Conservation (phyloP, 2,797 vertebrate genomes). For the Natrix natrix region DNA sequence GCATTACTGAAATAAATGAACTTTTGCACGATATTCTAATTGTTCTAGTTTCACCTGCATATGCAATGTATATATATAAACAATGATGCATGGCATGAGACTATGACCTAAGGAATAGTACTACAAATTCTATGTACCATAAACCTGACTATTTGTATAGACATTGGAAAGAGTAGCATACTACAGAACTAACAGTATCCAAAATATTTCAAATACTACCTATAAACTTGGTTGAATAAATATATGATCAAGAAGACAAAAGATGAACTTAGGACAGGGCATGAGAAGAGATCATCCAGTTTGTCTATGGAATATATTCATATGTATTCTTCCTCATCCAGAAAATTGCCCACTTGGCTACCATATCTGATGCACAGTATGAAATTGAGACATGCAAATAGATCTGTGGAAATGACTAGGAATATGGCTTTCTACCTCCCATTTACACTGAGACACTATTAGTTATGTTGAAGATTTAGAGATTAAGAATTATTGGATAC, state of each 20-base stretch:
- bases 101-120: background rate
- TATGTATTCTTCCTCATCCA: background rate
- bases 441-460: background rate
- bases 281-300: background rate
- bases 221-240: background rate
- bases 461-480: background rate
- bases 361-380: background rate
- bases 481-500: background rate
- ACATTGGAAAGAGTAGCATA: background rate
- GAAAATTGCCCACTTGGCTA: background rate
- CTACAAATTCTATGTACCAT: conserved; percentile 48
- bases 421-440: background rate
- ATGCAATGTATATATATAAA: background rate
- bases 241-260: background rate
- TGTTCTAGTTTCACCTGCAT: no score
- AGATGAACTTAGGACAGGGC: background rate
- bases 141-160: conserved; percentile 43
- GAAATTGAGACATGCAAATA: background rate
- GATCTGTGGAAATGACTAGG: background rate
- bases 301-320: background rate
- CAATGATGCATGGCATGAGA: no score
- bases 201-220: background rate
- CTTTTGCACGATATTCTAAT: no score
- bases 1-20: no score
- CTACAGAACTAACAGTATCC: background rate